Evolutionary conservation across 2,113 vertebrate genomes (phyloP).

Genomic region (Geothlypis trichas): DNA sequence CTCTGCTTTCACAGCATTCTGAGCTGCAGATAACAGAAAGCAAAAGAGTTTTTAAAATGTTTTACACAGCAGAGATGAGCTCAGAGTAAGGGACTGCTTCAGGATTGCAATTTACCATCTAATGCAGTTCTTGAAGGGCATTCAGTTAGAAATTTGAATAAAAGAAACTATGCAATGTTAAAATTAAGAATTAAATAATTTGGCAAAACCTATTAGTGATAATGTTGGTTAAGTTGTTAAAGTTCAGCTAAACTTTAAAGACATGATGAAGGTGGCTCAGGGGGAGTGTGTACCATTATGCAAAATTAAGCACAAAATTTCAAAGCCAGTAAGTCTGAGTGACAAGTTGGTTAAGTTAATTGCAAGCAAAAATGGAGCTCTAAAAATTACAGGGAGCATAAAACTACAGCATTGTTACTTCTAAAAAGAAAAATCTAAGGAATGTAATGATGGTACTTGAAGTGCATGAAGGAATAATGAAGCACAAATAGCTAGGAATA

Average conservation of each 20-base stretch:
- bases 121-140: neutral
- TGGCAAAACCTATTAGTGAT: neutral
- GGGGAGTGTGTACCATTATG: slow-evolving; percentile 49
- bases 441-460: slow-evolving; percentile 49
- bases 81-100: neutral
- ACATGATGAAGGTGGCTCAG: slow-evolving; percentile 15
- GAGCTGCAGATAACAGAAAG: neutral
- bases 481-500: slow-evolving; percentile 44
- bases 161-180: neutral
- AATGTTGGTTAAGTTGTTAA: neutral
- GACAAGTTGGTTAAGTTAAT: slow-evolving; percentile 70
- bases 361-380: slow-evolving; percentile 63
- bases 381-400: slow-evolving; percentile 61
- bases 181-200: slow-evolving; percentile 1
- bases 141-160: neutral
- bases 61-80: neutral
- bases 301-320: slow-evolving; percentile 59
- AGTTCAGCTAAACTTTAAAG: slow-evolving; percentile 43
- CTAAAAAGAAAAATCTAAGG: slow-evolving; percentile 60
- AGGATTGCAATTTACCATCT: neutral
- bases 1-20: neutral
- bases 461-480: slow-evolving; percentile 32
- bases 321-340: slow-evolving; percentile 58
- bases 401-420: slow-evolving; percentile 53
- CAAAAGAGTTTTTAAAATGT: neutral